These are phyloP conservation scores for Hiodon tergisus DNA, from an alignment of 2,113 vertebrate genomes.

Conservation along the genomic window DNA sequence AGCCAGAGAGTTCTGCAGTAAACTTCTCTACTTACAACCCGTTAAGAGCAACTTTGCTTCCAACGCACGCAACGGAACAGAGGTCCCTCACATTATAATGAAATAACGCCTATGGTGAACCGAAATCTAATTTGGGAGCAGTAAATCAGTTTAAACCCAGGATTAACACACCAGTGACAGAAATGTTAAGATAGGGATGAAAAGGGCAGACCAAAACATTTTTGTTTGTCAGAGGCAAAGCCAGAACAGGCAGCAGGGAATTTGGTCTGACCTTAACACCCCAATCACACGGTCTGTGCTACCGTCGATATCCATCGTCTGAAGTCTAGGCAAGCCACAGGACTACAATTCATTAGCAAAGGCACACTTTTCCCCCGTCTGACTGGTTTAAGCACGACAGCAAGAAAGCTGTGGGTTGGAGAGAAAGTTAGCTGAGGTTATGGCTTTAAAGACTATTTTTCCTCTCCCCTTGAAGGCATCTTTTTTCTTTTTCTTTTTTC, in stretches of 20 bases:
- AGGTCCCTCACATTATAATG: not conserved
- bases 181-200: not conserved
- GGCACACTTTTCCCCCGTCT: conserved; percentile 4
- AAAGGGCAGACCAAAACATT: conserved; percentile 2
- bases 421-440: not conserved
- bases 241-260: not conserved
- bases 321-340: not conserved
- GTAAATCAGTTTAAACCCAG: not conserved
- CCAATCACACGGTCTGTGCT: not conserved
- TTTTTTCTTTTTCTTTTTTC: not conserved
- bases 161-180: not conserved
- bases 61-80: not conserved
- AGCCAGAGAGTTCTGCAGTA: not conserved
- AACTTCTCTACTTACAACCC: not conserved
- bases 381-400: conserved; percentile 20
- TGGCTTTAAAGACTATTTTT: conserved; percentile 17
- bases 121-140: conserved; percentile 4
- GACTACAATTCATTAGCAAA: conserved; percentile 10
- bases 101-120: not conserved
- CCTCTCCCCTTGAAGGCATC: not conserved
- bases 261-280: conserved; percentile 8
- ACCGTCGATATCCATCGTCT: conserved; percentile 1
- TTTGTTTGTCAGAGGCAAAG: conserved; percentile 4
- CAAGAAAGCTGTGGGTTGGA: conserved; percentile 15
- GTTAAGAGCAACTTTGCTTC: not conserved